Evolutionary conservation across 2,113 vertebrate species (phyloP).

Genomic region (Entomyzon cyanotis): DNA sequence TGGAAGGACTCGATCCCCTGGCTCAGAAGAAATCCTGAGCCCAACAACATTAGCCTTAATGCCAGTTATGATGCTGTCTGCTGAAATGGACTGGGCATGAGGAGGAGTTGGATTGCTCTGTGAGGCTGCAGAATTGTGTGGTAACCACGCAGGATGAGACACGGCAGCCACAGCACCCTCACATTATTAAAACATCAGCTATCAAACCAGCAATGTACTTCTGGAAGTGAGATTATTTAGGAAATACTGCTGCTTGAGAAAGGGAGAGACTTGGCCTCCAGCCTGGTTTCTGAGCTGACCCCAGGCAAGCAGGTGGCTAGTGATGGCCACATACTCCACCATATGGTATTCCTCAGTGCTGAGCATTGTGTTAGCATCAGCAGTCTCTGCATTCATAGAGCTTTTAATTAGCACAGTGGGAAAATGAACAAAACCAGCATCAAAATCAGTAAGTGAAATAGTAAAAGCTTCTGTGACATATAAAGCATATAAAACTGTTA

Average conservation of each 20-base stretch:
- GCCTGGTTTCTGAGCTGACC: conserved; percentile 30
- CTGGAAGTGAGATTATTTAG: not conserved
- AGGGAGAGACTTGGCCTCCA: not conserved
- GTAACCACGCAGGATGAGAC: not conserved
- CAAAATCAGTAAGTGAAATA: not conserved
- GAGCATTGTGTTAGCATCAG: conserved; percentile 14
- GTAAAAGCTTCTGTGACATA: not conserved
- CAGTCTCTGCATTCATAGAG: not conserved
- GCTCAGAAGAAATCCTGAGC: not conserved
- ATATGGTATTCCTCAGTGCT: conserved; percentile 21
- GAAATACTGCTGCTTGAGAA: conserved; percentile 1
- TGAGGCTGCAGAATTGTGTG: not conserved
- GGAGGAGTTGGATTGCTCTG: not conserved
- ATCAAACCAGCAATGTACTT: not conserved
- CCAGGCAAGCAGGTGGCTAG: conserved; percentile 9
- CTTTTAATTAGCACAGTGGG: conserved; percentile 19
- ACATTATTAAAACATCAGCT: not conserved
- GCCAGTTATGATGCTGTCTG: conserved; percentile 2
- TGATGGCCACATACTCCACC: not conserved
- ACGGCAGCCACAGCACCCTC: not conserved
- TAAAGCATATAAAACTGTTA: not conserved
- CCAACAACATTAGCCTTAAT: not conserved
- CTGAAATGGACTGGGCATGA: not conserved
- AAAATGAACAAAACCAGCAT: not conserved
- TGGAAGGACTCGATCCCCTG: not conserved